Evolutionary conservation across 2,113 vertebrate species (phyloP), one percentile per base, ranked within the genome.

Genomic region (Benitochromis conjunctus): DNA sequence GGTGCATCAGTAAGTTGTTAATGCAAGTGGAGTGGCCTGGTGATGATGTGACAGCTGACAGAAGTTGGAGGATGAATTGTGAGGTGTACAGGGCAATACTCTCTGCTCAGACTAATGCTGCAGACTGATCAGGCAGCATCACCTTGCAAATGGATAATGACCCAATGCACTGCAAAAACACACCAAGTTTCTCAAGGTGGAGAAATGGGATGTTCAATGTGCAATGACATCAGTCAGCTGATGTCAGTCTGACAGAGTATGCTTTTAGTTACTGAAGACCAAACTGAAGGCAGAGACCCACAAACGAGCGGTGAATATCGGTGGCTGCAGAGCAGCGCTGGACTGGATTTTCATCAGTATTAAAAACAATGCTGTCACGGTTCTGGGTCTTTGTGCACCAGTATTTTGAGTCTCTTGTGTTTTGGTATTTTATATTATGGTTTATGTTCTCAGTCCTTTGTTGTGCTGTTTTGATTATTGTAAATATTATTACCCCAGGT

Each of bases 311-410:
- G 4, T 19, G 21, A 36, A 34, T 62, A 0, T 31, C n/a, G 31
- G 60, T 7, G 18, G 60, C 6, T 1, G 18, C 60, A 12, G 0
- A n/a, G 18, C 31, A 64, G 2, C 31, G 60, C 31, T 0, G 6
- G 58, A 4, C 9, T 64, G 60, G 62, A 34, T 31, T 62, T 62
- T 62, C 18, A 64, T 14, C 36, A 69, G 14, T 43, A 69, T 43
- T 69, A 43, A 69, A 69, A 69, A 69, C 62, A 69, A 69, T n/a
- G n/a, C n/a, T n/a, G n/a, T n/a, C n/a, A n/a, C n/a, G n/a, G n/a
- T n/a, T n/a, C n/a, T n/a, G n/a, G n/a, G n/a, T n/a, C n/a, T n/a
- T n/a, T n/a, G n/a, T n/a, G n/a, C n/a, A n/a, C n/a, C n/a, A n/a
- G n/a, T n/a, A n/a, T n/a, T n/a, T n/a, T n/a, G n/a, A n/a, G n/a